Percentiles rank a stretch among this genome's conserved stretches.
Evolutionary conservation across 2,888 invertebrate genomes (phyloP).

Genomic region (Calameuta filiformis): DNA sequence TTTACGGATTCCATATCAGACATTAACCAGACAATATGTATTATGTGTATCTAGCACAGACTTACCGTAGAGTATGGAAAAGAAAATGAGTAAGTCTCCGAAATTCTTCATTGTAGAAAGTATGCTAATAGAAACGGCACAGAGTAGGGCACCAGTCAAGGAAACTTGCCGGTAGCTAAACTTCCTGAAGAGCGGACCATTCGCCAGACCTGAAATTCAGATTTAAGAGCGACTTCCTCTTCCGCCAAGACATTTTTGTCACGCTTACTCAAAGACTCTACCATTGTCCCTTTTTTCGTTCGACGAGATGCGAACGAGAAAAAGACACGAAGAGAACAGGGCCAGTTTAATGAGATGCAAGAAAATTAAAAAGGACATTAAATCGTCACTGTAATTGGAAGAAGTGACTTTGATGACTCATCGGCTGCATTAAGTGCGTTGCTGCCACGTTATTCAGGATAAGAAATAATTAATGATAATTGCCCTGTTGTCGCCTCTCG

Average conservation of each 20-base stretch:
- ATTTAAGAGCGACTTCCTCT: background rate
- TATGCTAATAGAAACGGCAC: conserved; percentile 71
- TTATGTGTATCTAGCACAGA: conserved; percentile 5
- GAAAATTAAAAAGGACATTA: background rate
- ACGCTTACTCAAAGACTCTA: background rate
- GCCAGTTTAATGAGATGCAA: background rate
- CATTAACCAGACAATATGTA: background rate
- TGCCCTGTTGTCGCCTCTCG: background rate
- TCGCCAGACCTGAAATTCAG: conserved; percentile 71
- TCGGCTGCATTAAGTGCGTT: background rate
- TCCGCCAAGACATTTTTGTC: background rate
- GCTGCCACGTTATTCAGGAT: background rate
- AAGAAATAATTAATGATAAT: background rate
- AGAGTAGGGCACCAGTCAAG: conserved; percentile 71
- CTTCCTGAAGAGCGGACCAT: conserved; percentile 77
- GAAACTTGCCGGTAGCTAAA: conserved; percentile 78
- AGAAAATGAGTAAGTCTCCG: conserved; percentile 72
- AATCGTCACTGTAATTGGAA: background rate
- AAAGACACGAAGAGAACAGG: background rate
- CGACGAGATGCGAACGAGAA: background rate
- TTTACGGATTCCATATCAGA: background rate
- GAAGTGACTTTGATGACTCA: background rate
- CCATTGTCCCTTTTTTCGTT: background rate
- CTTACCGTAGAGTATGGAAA: conserved; percentile 78
- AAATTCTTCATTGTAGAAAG: conserved; percentile 75